Base-by-base conservation (phyloP, 1,140 invertebrate species). In the Drosophila nigrodunni region DNA sequence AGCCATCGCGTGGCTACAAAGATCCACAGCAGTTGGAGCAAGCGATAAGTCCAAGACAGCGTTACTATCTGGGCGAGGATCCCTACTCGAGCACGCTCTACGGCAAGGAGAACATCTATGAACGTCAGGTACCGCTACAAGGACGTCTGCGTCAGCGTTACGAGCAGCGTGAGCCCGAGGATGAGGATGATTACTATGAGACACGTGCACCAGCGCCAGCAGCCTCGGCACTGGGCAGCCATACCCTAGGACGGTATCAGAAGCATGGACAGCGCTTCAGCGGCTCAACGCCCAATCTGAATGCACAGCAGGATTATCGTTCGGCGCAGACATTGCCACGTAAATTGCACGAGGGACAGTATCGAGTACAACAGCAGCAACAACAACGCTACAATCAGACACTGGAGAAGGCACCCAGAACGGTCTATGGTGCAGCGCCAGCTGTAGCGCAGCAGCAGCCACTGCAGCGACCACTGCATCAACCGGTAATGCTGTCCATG, bases 31-130 rank as follows among this genome's bases (percentile, higher is more conserved):
- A 96, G 80, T n/a, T 49, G 59, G 79, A 90, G 37, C 69, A 93
- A 15, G 93, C 93, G 3, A 89, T 92, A 1, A 93, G 93, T 70
- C 95, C 95, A 0, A 92, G 95, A 46, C 95, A 96, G 81, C 94
- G 95, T 62, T 97, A 96, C 92, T 97, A 97, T 89, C 93, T 97
- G 41, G 96, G 96, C 9, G 96, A 97, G 92, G 96, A 97, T 93
- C 96, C 96, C 4, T 97, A 96, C 90, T 95, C 94, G 34, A 96
- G 96, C 62, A 96, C 95, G 86, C 96, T 96, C 78, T 96, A 96
- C 89, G 96, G 96, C 37, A 94, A 95, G 66, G 96, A 97, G 91
- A 96, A 96, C 80, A 96, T 96, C 80, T 96, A 97, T 93, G 95
- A 95, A 49, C 75, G 83, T 7, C 64, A 72, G 39, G 46, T n/a